phyloP scores from a whole-genome alignment of 2,797 vertebrate genomes.

The Xiphophorus birchmanni region DNA sequence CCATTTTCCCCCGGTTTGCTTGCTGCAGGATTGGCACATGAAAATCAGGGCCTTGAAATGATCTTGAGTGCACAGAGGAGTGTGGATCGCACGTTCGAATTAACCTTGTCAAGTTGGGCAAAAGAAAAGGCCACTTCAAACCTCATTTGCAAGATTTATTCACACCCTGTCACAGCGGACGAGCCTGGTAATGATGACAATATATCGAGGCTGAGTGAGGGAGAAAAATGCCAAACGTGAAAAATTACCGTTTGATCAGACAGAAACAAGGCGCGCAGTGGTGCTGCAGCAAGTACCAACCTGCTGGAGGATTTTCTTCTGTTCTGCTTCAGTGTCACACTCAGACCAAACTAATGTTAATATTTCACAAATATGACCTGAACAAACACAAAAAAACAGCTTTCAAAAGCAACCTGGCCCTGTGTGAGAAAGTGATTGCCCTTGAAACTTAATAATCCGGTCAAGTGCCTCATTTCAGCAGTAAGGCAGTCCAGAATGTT shows the following conservation, averaged over 20 bases:
- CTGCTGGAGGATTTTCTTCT: not conserved
- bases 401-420: not conserved
- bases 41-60: constrained; percentile 68
- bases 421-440: not conserved
- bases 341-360: not conserved
- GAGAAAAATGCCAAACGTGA: constrained; percentile 38
- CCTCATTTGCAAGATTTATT: constrained; percentile 78
- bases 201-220: constrained; percentile 54
- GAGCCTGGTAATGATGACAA: constrained; percentile 62
- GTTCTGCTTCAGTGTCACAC: not conserved
- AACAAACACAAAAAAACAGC: not conserved
- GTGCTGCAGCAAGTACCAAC: not conserved
- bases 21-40: constrained; percentile 59
- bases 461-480: too few relatives aligned
- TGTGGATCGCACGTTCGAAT: constrained; percentile 68
- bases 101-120: constrained; percentile 77
- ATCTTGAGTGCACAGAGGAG: constrained; percentile 59
- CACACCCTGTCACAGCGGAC: constrained; percentile 48
- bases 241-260: constrained; percentile 24
- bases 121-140: constrained; percentile 71
- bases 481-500: too few relatives aligned
- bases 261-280: constrained; percentile 20
- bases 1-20: constrained; percentile 19
- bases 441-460: not conserved
- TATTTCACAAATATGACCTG: not conserved